Evolutionary conservation across 2,888 invertebrate genomes (phyloP).

Genomic region (Lepeophtheirus nordmannii): DNA sequence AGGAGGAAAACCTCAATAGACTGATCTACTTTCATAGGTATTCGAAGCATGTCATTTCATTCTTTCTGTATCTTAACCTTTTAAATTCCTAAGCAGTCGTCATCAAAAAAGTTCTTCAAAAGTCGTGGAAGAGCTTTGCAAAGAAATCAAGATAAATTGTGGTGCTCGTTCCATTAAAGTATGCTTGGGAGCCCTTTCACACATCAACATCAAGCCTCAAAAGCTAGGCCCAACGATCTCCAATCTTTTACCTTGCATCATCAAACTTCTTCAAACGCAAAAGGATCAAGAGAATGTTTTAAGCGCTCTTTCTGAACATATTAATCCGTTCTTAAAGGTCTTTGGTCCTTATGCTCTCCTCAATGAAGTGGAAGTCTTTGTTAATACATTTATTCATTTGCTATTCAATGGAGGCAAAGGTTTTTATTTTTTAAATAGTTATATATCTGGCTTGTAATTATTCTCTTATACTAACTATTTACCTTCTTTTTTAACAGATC

Average conservation of each 20-base stretch:
- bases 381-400: neutral
- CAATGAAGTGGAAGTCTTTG: constrained; percentile 45
- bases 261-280: constrained; percentile 44
- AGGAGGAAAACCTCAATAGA: neutral
- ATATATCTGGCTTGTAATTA: neutral
- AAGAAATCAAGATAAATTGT: constrained; percentile 59
- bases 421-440: neutral
- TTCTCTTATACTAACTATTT: no score
- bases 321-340: constrained; percentile 49
- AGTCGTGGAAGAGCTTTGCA: constrained; percentile 59
- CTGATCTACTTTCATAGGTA: neutral
- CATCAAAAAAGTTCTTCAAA: constrained; percentile 1
- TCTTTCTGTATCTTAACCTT: no score
- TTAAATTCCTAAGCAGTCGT: neutral
- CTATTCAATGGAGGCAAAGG: neutral
- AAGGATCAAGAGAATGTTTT: constrained; percentile 54
- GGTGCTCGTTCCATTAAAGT: constrained; percentile 52
- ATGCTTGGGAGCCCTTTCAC: constrained; percentile 57
- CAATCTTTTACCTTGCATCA: constrained; percentile 55
- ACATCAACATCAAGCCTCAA: constrained; percentile 46
- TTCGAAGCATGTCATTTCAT: neutral
- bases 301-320: constrained; percentile 48
- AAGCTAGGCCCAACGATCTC: constrained; percentile 48
- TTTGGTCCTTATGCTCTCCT: constrained; percentile 54
- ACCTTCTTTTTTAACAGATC: neutral